phyloP scores from a whole-genome alignment of 2,888 invertebrate species.

The Trissonchulus latispiculum region DNA sequence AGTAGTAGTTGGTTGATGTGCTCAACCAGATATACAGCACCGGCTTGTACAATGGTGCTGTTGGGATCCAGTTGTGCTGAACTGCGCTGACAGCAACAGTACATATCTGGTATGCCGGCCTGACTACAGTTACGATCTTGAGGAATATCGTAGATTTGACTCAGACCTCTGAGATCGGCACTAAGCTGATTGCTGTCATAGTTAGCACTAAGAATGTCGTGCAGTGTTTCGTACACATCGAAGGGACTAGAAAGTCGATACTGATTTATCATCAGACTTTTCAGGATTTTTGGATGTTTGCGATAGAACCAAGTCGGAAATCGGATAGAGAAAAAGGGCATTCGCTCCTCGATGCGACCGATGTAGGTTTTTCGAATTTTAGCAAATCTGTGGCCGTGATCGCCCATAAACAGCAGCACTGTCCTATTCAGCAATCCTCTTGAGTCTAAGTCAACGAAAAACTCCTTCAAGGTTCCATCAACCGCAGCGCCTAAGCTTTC shows the following conservation, averaged over 20 bases:
- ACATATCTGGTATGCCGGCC: conserved; percentile 13
- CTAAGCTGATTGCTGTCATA: conserved; percentile 6
- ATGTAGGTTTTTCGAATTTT: conserved; percentile 50
- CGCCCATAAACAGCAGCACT: conserved; percentile 39
- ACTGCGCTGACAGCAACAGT: background rate
- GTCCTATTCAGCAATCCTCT: conserved; percentile 25
- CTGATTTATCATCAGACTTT: conserved; percentile 59
- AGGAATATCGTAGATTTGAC: conserved; percentile 10
- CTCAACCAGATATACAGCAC: background rate
- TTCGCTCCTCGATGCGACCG: conserved; percentile 64
- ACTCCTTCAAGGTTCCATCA: background rate
- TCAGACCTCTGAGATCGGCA: background rate
- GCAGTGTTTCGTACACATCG: conserved; percentile 17
- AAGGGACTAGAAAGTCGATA: conserved; percentile 12
- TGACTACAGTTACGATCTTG: background rate
- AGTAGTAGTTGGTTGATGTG: background rate
- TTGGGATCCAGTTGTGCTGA: background rate
- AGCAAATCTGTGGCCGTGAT: conserved; percentile 47
- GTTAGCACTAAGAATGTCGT: conserved; percentile 15
- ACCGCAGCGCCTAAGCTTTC: background rate
- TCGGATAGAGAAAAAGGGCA: conserved; percentile 65
- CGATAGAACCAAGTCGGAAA: conserved; percentile 62
- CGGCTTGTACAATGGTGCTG: background rate
- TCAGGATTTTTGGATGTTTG: conserved; percentile 55
- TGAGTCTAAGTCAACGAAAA: background rate